Base-by-base conservation (phyloP, 2,113 vertebrate genomes). In the Nycticryphes semicollaris region DNA sequence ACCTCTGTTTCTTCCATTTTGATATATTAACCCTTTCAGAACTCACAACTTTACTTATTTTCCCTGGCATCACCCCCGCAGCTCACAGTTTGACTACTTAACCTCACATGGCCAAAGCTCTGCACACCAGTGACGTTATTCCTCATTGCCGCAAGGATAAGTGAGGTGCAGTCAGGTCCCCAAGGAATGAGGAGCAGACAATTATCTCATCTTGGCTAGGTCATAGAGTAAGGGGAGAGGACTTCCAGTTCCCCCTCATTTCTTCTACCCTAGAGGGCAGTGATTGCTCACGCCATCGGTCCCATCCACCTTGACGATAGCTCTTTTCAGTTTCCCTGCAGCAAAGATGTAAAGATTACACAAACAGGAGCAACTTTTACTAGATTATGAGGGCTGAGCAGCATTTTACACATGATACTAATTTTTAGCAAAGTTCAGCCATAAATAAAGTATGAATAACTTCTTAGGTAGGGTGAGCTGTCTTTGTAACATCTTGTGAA, bases 81-180 rank as follows among this genome's bases (percentile, higher is more conserved):
- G 20, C 54, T 25, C 37, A 33, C 12, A 15, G 23, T 18, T 24
- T 47, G n/a, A 53, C 48, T 66, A 25, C 33, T 85, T 53, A 72
- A 79, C 20, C 5, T 87, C 62, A 43, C 9, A 7, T 4, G 31
- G 41, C 28, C 59, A 67, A 53, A 76, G 28, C 33, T 31, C 11
- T 2, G 1, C 22, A n/a, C 22, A 45, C 3, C 0, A 37, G 14
- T 33, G n/a, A 21, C 1, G 2, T 37, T 64, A 76, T 45, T 90
- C 4, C 28, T 28, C 7, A 35, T 30, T 41, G 24, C 43, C 27
- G 39, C 48, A 56, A 50, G 89, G 23, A 21, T 43, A 51, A 80
- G 25, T 20, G 30, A 19, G 9, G 13, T 73, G 28, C 23, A 48
- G 19, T 20, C 35, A 54, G 31, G 8, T 9, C 11, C 21, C 13